Conservation (phyloP, 2,113 vertebrate genomes). For the Sitta europaea region DNA sequence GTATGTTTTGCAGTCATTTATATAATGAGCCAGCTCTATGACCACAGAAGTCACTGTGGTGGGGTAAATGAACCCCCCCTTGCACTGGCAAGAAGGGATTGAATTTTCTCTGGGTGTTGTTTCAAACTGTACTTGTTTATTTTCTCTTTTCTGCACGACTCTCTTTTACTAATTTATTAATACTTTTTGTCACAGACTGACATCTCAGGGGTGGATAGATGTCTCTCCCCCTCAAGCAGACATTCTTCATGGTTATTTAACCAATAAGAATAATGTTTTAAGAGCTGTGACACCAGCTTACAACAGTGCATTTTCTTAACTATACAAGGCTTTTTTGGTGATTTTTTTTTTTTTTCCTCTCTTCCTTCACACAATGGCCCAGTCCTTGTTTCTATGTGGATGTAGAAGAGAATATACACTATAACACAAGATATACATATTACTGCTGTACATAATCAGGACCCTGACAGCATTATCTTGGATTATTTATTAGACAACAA, state of each 20-base stretch:
- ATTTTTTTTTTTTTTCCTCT: not conserved
- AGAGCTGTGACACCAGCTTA: not conserved
- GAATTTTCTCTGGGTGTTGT: not conserved
- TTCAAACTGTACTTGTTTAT: not conserved
- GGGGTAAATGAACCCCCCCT: not conserved
- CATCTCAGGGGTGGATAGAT: not conserved
- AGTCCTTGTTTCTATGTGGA: not conserved
- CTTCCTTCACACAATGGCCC: not conserved
- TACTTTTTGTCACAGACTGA: not conserved
- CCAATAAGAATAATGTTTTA: not conserved
- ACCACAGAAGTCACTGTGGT: not conserved
- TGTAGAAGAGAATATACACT: not conserved
- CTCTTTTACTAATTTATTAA: not conserved
- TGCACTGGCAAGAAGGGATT: not conserved
- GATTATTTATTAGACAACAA: not conserved
- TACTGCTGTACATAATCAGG: not conserved
- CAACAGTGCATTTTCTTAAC: not conserved
- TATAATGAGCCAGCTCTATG: not conserved
- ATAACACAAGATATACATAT: not conserved
- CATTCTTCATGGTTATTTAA: slow-evolving; percentile 9
- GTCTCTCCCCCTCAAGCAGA: not conserved
- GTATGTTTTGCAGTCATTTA: not conserved
- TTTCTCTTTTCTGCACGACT: not conserved
- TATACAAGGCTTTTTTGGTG: not conserved
- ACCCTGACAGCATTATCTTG: not conserved